Percentiles rank a stretch among this genome's conserved stretches.
Evolutionary conservation across 2,113 vertebrate species (phyloP).

Genomic region (Azemiops feae): DNA sequence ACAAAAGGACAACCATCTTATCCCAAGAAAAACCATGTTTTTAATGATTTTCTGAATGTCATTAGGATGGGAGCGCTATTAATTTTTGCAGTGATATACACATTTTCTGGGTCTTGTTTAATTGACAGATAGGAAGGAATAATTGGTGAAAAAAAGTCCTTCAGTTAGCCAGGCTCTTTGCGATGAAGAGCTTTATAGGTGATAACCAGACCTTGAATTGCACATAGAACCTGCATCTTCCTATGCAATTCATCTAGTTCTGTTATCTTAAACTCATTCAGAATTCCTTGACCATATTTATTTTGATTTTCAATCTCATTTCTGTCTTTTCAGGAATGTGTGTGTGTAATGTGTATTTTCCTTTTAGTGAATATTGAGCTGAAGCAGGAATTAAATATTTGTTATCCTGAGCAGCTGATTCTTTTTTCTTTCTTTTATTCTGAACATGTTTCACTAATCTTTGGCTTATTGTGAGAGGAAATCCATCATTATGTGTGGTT

Average conservation of each 20-base stretch:
- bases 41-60: background rate
- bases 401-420: background rate
- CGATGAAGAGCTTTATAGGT: background rate
- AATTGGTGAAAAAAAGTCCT: background rate
- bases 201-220: background rate
- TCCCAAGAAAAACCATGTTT: background rate
- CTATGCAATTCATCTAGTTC: background rate
- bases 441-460: background rate
- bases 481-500: background rate
- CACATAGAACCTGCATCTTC: background rate
- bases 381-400: background rate
- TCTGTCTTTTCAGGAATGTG: background rate
- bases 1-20: background rate
- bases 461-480: background rate
- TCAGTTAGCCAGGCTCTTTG: background rate
- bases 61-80: background rate
- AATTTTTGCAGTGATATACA: background rate
- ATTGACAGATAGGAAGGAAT: background rate
- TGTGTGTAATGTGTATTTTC: background rate
- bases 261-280: background rate
- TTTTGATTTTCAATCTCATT: background rate
- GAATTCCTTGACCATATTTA: background rate
- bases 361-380: background rate
- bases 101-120: background rate
- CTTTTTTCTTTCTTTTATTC: background rate